Conservation (phyloP, 2,113 vertebrate species). For the Coturnix japonica region DNA sequence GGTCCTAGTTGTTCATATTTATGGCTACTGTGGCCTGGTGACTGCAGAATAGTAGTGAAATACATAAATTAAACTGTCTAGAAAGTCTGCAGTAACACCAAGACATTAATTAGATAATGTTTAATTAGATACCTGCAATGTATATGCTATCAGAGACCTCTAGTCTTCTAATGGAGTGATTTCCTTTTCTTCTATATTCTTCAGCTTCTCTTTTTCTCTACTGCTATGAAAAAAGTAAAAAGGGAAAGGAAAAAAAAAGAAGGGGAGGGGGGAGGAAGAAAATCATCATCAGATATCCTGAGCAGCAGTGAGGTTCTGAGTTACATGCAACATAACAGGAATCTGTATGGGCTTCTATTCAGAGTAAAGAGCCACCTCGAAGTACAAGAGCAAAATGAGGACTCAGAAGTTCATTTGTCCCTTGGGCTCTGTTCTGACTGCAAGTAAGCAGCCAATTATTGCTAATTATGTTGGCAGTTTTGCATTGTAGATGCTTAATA, state of each 20-base stretch:
- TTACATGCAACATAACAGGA: neutral
- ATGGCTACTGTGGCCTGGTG: neutral
- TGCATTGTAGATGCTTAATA: neutral
- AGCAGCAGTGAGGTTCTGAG: neutral
- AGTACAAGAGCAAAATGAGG: neutral
- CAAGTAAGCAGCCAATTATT: neutral
- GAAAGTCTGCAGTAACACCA: neutral
- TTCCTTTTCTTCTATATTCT: constrained; percentile 31
- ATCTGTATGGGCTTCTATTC: neutral
- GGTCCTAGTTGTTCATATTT: neutral
- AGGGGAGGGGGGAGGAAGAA: neutral
- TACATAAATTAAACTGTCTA: neutral
- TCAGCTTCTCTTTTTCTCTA: constrained; percentile 75
- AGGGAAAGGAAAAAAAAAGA: neutral
- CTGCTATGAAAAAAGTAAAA: constrained; percentile 12
- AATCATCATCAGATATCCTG: neutral
- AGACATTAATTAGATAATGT: neutral
- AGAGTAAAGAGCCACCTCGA: neutral
- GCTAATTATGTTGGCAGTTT: neutral
- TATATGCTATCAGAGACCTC: neutral
- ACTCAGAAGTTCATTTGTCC: neutral
- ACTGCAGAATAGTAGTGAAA: neutral
- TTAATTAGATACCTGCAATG: neutral
- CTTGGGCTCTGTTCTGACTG: neutral
- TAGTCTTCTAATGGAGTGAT: constrained; percentile 53